Base-by-base conservation (phyloP, 2,113 vertebrate genomes). In the Hemicordylus capensis region DNA sequence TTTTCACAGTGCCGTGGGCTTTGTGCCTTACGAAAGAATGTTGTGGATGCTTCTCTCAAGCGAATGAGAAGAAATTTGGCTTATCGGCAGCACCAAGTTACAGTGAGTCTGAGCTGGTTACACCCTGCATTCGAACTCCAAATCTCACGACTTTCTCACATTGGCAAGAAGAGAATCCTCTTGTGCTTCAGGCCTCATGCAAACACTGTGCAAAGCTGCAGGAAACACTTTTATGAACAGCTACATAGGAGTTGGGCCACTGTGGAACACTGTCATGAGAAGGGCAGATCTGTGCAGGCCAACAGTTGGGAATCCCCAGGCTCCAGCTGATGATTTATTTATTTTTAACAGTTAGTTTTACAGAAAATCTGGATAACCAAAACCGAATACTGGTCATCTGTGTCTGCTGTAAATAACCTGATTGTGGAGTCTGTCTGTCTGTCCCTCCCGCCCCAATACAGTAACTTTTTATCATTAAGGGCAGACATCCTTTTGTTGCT, bases 61-160 rank as follows among this genome's bases (percentile, higher is more conserved):
- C 94, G 87, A n/a, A 83, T 97, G 59, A 96, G 97, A 89, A 95
- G 91, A 83, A 96, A 96, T 73, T 92, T 98, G 15, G 97, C 97
- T 4, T 66, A 94, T 42, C 94, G 84, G 86, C 98, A 98, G 84
- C 86, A 83, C 69, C 89, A 85, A 22, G 87, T 90, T 48, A 89
- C 9, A 48, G 96, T 97, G 87, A 94, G 96, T 63, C 48, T n/a
- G 10, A 3, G 42, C 54, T 64, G 2, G 17, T 76, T 58, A n/a
- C 59, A 6, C 39, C 26, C 39, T 20, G 63, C 1, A 54, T 83
- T 85, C 73, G 1, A 7, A 17, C 77, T 48, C 48, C 61, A 22
- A 89, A 56, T 77, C 79, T 15, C 72, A n/a, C 51, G 42, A 0
- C 51, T 61, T 20, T 5, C 46, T 86, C 80, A 37, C 9, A 3